These are phyloP conservation scores for Tretioscincus oriximinensis DNA, from an alignment of 2,113 vertebrate genomes.

Conservation along the genomic window DNA sequence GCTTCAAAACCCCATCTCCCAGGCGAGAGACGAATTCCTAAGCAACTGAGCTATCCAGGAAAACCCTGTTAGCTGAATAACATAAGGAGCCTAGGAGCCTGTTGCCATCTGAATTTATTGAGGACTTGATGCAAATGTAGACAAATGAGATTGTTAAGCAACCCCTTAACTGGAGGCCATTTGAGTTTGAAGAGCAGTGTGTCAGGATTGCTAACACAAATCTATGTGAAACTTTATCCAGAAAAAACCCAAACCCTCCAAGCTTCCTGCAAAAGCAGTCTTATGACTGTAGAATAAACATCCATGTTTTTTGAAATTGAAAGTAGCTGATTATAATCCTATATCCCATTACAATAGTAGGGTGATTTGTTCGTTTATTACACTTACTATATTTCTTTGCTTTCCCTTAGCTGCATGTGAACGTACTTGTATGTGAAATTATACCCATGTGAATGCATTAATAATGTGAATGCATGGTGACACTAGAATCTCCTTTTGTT, in stretches of 20 bases:
- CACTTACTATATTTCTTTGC: background rate
- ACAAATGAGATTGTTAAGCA: constrained; percentile 69
- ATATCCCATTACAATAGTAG: constrained; percentile 64
- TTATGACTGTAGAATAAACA: constrained; percentile 62
- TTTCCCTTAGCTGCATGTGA: constrained; percentile 30
- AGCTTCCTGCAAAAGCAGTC: constrained; percentile 58
- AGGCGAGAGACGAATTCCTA: too few species aligned
- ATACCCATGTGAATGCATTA: constrained; percentile 44
- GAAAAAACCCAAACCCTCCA: constrained; percentile 62
- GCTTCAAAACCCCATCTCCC: too few species aligned
- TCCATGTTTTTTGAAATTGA: constrained; percentile 66
- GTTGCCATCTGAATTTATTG: constrained; percentile 70
- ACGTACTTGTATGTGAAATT: constrained; percentile 33
- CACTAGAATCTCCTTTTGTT: constrained; percentile 41
- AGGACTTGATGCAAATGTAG: constrained; percentile 70
- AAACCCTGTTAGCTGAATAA: constrained; percentile 53
- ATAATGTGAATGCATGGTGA: constrained; percentile 55
- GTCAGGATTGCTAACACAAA: constrained; percentile 65
- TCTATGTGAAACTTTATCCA: constrained; percentile 64
- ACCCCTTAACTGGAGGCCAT: constrained; percentile 67
- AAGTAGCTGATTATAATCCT: constrained; percentile 74
- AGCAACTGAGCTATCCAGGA: too few species aligned
- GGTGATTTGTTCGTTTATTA: constrained; percentile 37
- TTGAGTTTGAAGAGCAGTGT: constrained; percentile 68
- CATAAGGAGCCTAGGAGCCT: constrained; percentile 58